Evolutionary conservation across 2,113 vertebrate species (phyloP).

Genomic region (Emydura subglobosa): DNA sequence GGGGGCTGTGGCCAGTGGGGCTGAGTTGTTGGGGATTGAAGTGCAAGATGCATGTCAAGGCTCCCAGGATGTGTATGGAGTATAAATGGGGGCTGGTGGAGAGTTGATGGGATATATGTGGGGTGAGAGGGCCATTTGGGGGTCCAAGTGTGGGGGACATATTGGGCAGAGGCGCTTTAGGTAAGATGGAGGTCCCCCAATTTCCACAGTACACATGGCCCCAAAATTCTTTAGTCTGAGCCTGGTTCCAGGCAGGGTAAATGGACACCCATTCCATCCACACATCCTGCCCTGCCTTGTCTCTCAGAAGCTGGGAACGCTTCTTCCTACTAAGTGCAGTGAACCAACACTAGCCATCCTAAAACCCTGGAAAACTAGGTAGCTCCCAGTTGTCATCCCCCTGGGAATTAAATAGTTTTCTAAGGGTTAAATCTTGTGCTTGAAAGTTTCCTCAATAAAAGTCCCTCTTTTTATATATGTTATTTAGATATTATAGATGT

Average conservation of each 20-base stretch:
- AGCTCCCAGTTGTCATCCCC: neutral
- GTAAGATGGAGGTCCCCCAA: neutral
- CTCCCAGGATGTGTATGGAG: neutral
- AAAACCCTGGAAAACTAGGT: neutral
- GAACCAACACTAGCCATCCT: neutral
- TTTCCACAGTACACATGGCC: neutral
- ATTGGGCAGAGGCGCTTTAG: neutral
- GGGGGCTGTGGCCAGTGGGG: neutral
- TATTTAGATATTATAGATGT: conserved; percentile 28
- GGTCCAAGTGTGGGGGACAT: neutral
- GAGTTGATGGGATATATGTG: too few relatives aligned
- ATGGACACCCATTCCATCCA: conserved; percentile 48
- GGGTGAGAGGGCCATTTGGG: neutral
- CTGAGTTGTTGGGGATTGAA: neutral
- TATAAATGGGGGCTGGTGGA: neutral
- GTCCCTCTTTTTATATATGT: neutral
- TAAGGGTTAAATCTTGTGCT: neutral
- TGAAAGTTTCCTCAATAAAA: neutral
- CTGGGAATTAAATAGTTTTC: neutral
- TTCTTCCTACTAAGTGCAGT: neutral
- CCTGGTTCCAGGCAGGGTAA: conserved; percentile 34
- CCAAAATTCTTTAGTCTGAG: neutral
- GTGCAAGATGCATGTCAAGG: neutral
- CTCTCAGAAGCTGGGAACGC: neutral
- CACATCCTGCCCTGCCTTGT: neutral